A percentile compares a stretch with the other conserved stretches of the same genome.
Conservation (phyloP, 2,888 invertebrate genomes). For the Icerya purchasi region DNA sequence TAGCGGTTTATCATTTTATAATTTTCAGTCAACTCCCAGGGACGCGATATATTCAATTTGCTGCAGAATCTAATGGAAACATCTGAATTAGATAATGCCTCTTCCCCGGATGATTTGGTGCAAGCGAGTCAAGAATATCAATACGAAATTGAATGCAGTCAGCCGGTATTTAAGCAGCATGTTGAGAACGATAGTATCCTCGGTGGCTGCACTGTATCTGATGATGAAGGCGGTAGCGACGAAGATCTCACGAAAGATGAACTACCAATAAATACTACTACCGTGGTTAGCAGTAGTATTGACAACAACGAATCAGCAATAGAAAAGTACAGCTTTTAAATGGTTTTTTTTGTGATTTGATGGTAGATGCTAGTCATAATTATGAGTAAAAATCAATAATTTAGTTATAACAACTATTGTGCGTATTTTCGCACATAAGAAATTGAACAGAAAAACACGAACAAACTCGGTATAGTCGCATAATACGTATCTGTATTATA, state of each 20-base stretch:
- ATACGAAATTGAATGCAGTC: neutral
- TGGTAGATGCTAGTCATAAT: no score
- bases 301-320: no score
- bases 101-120: neutral
- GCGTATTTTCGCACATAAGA: no score
- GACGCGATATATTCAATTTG: neutral
- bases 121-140: neutral
- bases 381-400: no score
- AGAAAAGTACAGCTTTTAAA: no score
- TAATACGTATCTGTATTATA: no score
- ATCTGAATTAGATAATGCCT: neutral
- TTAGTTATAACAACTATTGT: no score
- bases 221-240: constrained; percentile 7
- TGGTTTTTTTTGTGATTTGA: no score
- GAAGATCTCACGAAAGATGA: neutral
- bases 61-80: neutral
- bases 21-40: neutral
- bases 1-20: neutral
- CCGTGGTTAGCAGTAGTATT: no score
- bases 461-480: no score
- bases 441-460: no score
- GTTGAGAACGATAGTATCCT: constrained; percentile 10
- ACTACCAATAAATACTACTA: no score
- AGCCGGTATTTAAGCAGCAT: constrained; percentile 3
- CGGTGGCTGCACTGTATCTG: constrained; percentile 2